Conservation (phyloP, 1,140 invertebrate genomes). For the Aplysia californica region DNA sequence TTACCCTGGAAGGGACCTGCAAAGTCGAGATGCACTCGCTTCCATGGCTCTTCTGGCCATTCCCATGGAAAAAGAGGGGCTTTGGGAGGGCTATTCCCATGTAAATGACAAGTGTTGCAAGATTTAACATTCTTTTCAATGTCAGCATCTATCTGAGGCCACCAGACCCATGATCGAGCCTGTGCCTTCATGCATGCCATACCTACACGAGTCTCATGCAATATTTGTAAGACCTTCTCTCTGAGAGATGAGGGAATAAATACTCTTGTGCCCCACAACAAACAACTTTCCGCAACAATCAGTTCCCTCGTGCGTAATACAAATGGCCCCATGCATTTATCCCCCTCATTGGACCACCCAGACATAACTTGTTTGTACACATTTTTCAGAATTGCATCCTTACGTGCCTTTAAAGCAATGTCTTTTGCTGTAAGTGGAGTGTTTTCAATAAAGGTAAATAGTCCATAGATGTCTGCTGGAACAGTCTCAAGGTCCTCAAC, state of each 20-base stretch:
- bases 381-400: too few species aligned
- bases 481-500: too few species aligned
- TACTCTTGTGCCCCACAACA: slow-evolving; percentile 39
- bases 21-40: slow-evolving; percentile 45
- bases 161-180: slow-evolving; percentile 71
- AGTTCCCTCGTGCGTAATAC: too few species aligned
- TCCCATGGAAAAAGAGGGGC: slow-evolving; percentile 39
- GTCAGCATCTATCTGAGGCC: slow-evolving; percentile 68
- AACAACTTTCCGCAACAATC: slow-evolving; percentile 28
- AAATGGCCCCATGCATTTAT: too few species aligned
- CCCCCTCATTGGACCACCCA: too few species aligned
- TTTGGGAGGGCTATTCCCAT: slow-evolving; percentile 16
- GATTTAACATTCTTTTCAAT: slow-evolving; percentile 65
- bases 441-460: too few species aligned
- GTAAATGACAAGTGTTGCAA: slow-evolving; percentile 65
- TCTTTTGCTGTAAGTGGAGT: too few species aligned
- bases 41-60: slow-evolving; percentile 26
- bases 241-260: slow-evolving; percentile 66
- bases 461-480: too few species aligned
- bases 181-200: slow-evolving; percentile 71
- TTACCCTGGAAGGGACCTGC: slow-evolving; percentile 40
- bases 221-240: slow-evolving; percentile 57
- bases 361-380: too few species aligned
- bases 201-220: slow-evolving; percentile 70
- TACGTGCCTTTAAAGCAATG: too few species aligned